A percentile compares a stretch with the other conserved stretches of the same genome.
These are phyloP conservation scores for Pentalonia nigronervosa DNA, from an alignment of 1,140 invertebrate species.

Conservation along the genomic window DNA sequence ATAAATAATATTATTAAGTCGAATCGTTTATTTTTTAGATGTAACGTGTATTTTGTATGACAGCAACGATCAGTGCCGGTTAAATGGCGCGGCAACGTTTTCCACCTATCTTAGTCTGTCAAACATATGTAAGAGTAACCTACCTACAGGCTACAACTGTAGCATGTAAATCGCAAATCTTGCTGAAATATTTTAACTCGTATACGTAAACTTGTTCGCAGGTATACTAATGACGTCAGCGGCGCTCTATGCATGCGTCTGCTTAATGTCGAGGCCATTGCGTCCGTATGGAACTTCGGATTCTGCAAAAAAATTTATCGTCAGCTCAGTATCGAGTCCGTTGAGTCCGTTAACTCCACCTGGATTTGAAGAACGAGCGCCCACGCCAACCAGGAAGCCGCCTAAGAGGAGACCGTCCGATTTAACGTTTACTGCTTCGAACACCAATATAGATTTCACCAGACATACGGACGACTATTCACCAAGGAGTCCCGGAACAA, in stretches of 20 bases:
- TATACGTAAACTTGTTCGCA: not conserved
- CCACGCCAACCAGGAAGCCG: slow-evolving; percentile 43
- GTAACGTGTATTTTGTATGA: slow-evolving; percentile 58
- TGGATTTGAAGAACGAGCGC: slow-evolving; percentile 19
- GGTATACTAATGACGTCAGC: slow-evolving; percentile 50
- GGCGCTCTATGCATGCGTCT: slow-evolving; percentile 36
- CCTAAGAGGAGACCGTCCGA: slow-evolving; percentile 38
- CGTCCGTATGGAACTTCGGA: slow-evolving; percentile 21
- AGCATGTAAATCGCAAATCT: not conserved
- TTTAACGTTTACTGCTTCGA: slow-evolving; percentile 4
- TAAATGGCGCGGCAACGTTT: slow-evolving; percentile 53
- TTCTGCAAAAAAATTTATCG: slow-evolving; percentile 33
- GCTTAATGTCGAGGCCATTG: slow-evolving; percentile 17
- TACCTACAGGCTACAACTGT: not conserved
- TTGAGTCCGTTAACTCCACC: slow-evolving; percentile 41
- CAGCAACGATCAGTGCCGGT: slow-evolving; percentile 46
- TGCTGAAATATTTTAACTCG: not conserved
- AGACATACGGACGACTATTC: slow-evolving; percentile 53
- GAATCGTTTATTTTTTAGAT: slow-evolving; percentile 31
- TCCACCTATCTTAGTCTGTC: slow-evolving; percentile 56
- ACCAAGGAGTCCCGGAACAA: slow-evolving; percentile 58
- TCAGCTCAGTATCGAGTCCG: slow-evolving; percentile 44
- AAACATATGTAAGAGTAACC: slow-evolving; percentile 55
- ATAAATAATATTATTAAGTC: not conserved
- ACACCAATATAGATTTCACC: slow-evolving; percentile 43